A percentile compares a stretch with the other conserved stretches of the same genome.
Conservation (phyloP, 2,797 vertebrate genomes). For the Triplophysa bombifrons region DNA sequence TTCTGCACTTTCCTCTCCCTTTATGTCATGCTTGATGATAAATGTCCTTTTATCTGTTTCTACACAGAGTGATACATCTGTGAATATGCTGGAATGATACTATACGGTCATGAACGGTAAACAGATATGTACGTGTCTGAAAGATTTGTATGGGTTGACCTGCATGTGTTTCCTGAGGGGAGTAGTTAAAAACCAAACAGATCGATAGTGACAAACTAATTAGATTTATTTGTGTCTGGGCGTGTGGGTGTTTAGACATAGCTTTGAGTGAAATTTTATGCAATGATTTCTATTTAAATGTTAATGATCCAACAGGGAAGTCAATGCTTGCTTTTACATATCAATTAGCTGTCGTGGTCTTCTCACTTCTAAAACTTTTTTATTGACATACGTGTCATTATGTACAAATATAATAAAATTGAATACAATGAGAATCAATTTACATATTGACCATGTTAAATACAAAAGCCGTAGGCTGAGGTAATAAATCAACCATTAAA, state of each 20-base stretch:
- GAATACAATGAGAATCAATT: neutral
- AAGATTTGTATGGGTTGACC: slow-evolving; percentile 29
- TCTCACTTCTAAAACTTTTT: neutral
- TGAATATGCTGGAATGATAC: neutral
- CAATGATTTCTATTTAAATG: slow-evolving; percentile 59
- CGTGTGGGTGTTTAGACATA: slow-evolving; percentile 49
- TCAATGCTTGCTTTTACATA: slow-evolving; percentile 53
- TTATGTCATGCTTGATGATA: neutral
- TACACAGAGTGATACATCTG: neutral
- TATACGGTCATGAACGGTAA: neutral
- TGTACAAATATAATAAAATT: neutral
- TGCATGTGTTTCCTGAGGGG: slow-evolving; percentile 41
- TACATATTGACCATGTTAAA: neutral
- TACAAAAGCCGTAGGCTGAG: neutral
- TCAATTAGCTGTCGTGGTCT: slow-evolving; percentile 47
- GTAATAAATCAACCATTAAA: neutral
- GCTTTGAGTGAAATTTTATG: slow-evolving; percentile 47
- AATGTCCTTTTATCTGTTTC: slow-evolving; percentile 34
- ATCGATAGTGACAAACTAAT: slow-evolving; percentile 60
- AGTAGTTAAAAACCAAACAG: slow-evolving; percentile 41
- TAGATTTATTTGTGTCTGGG: slow-evolving; percentile 46
- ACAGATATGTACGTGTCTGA: slow-evolving; percentile 32
- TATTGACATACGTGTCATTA: neutral
- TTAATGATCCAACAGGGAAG: slow-evolving; percentile 53
- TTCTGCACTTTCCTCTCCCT: neutral